phyloP scores from a whole-genome alignment of 2,888 invertebrate species.

The Synanthedon vespiformis region DNA sequence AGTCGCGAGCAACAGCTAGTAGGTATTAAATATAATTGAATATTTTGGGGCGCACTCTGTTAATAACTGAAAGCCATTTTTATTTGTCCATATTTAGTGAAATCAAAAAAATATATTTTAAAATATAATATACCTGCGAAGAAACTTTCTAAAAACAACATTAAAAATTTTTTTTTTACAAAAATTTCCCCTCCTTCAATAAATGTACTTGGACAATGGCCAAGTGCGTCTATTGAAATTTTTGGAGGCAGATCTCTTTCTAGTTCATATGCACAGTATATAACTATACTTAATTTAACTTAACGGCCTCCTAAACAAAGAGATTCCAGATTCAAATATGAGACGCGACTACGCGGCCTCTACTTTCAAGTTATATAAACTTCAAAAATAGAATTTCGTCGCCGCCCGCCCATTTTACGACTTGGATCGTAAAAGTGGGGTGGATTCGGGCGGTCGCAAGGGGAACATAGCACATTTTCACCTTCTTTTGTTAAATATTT shows the following conservation, averaged over 20 bases:
- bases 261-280: neutral
- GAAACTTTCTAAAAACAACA: no score
- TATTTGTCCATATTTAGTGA: no score
- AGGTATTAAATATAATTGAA: no score
- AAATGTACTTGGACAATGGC: neutral
- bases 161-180: no score
- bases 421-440: conserved; percentile 43
- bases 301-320: conserved; percentile 22
- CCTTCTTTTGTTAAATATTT: neutral
- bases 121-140: no score
- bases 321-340: conserved; percentile 34
- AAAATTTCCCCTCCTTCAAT: conserved; percentile 12
- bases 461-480: conserved; percentile 39
- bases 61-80: no score
- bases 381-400: conserved; percentile 52
- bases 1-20: no score
- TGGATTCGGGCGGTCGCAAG: conserved; percentile 15
- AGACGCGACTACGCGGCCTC: conserved; percentile 15
- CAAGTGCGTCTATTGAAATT: no score
- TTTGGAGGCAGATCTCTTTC: neutral
- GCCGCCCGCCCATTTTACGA: conserved; percentile 43
- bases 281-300: conserved; percentile 17
- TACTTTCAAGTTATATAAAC: conserved; percentile 41
- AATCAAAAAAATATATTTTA: no score
- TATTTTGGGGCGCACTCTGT: no score